phyloP scores from a whole-genome alignment of 2,888 invertebrate species.

The Drosophila pseudotalamancana region DNA sequence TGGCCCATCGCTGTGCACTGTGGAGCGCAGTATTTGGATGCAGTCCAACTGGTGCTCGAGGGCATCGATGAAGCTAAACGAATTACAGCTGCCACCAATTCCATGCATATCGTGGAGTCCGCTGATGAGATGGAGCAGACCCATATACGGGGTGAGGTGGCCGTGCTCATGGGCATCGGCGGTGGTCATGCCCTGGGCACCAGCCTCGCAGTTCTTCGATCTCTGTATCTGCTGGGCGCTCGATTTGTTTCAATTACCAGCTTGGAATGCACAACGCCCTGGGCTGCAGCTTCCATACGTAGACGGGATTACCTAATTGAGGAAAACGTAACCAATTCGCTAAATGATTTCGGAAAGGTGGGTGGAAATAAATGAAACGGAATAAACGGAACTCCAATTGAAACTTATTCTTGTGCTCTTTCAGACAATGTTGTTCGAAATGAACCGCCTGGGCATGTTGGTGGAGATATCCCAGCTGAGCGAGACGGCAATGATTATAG shows the following conservation, averaged over 20 bases:
- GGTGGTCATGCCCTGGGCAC: slow-evolving; percentile 89
- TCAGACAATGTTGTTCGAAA: slow-evolving; percentile 87
- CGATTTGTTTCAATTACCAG: slow-evolving; percentile 89
- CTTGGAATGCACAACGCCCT: slow-evolving; percentile 88
- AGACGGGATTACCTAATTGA: slow-evolving; percentile 81
- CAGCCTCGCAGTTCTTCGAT: slow-evolving; percentile 88
- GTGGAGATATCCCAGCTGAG: slow-evolving; percentile 88
- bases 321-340: slow-evolving; percentile 82
- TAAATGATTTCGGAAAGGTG: slow-evolving; percentile 85
- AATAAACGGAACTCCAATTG: not conserved
- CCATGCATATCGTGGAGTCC: slow-evolving; percentile 86
- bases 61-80: slow-evolving; percentile 88
- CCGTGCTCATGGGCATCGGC: slow-evolving; percentile 87
- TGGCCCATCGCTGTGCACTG: slow-evolving; percentile 86
- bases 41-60: slow-evolving; percentile 88
- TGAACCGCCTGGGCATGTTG: slow-evolving; percentile 89
- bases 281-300: slow-evolving; percentile 85
- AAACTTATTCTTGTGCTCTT: not conserved
- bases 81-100: slow-evolving; percentile 85
- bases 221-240: slow-evolving; percentile 88
- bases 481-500: slow-evolving; percentile 87
- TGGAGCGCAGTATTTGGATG: slow-evolving; percentile 87
- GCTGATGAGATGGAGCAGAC: slow-evolving; percentile 87
- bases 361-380: not conserved
- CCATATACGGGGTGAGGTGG: slow-evolving; percentile 86